A percentile compares a stretch with the other conserved stretches of the same genome.
Conservation (phyloP, 2,113 vertebrate genomes). For the Lethenteron reissneri region DNA sequence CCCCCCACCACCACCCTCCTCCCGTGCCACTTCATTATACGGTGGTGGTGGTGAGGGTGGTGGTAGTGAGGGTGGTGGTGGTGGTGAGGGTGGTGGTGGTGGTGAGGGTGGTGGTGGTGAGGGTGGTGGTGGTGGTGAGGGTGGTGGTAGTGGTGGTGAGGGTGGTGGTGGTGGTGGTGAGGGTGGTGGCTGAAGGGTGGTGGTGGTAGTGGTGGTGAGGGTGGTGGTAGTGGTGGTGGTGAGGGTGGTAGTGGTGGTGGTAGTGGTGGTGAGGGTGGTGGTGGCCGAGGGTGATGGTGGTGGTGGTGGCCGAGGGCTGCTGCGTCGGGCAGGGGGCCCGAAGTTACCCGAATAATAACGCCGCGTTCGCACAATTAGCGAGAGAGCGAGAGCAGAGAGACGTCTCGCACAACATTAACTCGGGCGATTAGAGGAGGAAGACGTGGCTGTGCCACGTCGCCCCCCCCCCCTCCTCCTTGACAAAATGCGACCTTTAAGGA, state of each 20-base stretch:
- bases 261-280: constrained; percentile 23
- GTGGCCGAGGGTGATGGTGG: constrained; percentile 16
- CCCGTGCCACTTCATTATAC: too few relatives aligned
- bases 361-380: neutral
- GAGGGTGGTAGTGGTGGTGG: constrained; percentile 13
- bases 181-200: constrained; percentile 19
- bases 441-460: constrained; percentile 23
- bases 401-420: too few relatives aligned
- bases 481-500: too few relatives aligned
- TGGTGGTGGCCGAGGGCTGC: constrained; percentile 13
- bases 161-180: constrained; percentile 1
- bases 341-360: neutral
- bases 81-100: too few relatives aligned
- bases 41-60: too few relatives aligned
- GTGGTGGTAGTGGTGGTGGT: constrained; percentile 15
- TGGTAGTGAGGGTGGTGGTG: too few relatives aligned
- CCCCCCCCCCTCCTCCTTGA: constrained; percentile 11
- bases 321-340: neutral
- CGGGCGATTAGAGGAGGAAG: too few relatives aligned
- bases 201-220: constrained; percentile 13
- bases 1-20: too few relatives aligned
- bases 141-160: constrained; percentile 13
- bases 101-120: too few relatives aligned
- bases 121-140: too few relatives aligned
- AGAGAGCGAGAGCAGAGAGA: too few relatives aligned